Base-by-base conservation (phyloP, 2,888 invertebrate genomes). In the Acanthopleura granulata region DNA sequence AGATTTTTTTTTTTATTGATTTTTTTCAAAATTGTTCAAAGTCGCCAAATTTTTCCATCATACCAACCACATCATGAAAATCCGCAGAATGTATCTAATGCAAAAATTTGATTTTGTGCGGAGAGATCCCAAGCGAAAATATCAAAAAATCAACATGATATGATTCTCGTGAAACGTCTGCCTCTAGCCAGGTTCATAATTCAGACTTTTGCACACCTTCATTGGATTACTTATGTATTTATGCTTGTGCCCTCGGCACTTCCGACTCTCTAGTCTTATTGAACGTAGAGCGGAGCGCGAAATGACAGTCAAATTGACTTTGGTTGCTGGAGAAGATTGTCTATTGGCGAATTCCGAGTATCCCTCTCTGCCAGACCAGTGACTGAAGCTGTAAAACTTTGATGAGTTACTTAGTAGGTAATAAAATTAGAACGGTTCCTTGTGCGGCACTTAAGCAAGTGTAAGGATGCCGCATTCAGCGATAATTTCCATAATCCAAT, bases 401-500 rank as follows among this genome's bases (percentile, higher is more conserved):
- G 66, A 66, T 66, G 66, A 66, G 66, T 66, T 66, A 66, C 66
- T 66, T 66, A 66, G 66, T 27, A 22, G 25, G 29, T 66, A 66
- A 66, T 66, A 27, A 66, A 66, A 66, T 66, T 66, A 66, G 12
- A 27, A 22, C 27, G 22, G 25, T 66, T 22, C 29, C 66, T 27
- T 66, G 66, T 66, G 29, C 66, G 29, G 25, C 29, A 66, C 66
- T 66, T 66, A 66, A 66, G 66, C 29, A 16, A 22, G 22, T 22
- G 66, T 66, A 66, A 66, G 66, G 66, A 66, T 27, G 29, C 29
- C 16, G 66, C 27, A 27, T 66, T 66, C 27, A 27, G 29, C 16
- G 66, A 66, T 66, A 66, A 66, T 66, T 66, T 27, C 66, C 27
- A 27, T 66, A 66, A 66, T 66, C 25, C 66, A 66, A 66, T 66